Evolutionary conservation across 2,888 invertebrate species (phyloP), one percentile per base, ranked within the genome.

Genomic region (Therioaphis trifolii): DNA sequence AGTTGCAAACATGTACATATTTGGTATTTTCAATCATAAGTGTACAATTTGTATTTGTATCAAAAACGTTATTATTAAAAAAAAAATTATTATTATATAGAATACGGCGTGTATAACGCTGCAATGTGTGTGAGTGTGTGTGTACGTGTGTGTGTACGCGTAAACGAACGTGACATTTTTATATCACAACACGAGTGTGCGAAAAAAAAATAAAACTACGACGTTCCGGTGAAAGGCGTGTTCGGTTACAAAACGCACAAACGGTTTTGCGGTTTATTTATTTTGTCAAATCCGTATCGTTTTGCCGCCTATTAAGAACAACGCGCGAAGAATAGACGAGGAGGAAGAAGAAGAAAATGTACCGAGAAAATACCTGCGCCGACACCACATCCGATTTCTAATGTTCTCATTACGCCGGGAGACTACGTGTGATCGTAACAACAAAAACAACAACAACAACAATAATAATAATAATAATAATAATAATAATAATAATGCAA

Each of bases 301-400:
- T 75, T 75, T 75, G 18, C 24, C 40, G 24, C 12, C 58, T 43
- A 75, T 75, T 58, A 24, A 4, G 24, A 43, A 75, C 40, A 18
- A 72, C 27, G 29, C n/a, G 11, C 9, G 21, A 11, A 58, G 12
- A 55, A n/a, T n/a, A 55, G 5, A 24, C 29, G 21, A 29, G 21
- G 7, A 35, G 18, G 15, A 11, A 58, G 24, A 72, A 35, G 35
- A 49, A 11, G 29, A 52, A 52, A 18, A 18, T 4, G 35, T 35
- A 35, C 35, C 35, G 35, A 35, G 18, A 12, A 35, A 58, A 58
- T 3, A 11, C 18, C 21, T 49, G 29, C n/a, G 29, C 29, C n/a
- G n/a, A n/a, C n/a, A n/a, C n/a, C 72, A 72, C 21, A 29, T 72
- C 72, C 35, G 72, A 72, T 72, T 72, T 72, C 72, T 52, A 52